Conservation (phyloP, 1,140 invertebrate genomes). For the Vollenhovia emeryi region DNA sequence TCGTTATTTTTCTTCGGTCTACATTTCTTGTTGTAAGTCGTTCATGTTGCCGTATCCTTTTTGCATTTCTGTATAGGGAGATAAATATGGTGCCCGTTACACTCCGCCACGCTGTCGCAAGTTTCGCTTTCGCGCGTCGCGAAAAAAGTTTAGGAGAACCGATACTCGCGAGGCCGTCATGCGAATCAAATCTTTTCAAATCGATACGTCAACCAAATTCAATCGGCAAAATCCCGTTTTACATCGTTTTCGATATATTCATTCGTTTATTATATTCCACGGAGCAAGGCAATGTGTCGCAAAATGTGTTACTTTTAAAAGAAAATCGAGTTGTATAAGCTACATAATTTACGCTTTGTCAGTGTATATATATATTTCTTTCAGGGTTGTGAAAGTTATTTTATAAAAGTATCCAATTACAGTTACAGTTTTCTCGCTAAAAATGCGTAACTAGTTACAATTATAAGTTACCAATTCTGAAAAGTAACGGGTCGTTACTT, state of each 20-base stretch:
- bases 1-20: neutral
- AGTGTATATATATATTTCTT: too few species aligned
- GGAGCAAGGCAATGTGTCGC: neutral
- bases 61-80: neutral
- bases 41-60: neutral
- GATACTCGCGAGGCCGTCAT: slow-evolving; percentile 19
- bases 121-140: neutral
- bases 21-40: neutral
- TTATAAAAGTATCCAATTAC: too few species aligned
- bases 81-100: neutral
- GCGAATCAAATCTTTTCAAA: slow-evolving; percentile 13
- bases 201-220: neutral
- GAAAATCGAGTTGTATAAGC: neutral
- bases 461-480: too few species aligned
- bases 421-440: too few species aligned
- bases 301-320: neutral
- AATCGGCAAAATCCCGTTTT: neutral
- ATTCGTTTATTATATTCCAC: neutral
- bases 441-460: too few species aligned
- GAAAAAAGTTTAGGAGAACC: slow-evolving; percentile 11
- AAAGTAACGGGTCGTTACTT: too few species aligned
- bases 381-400: too few species aligned
- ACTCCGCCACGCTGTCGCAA: neutral
- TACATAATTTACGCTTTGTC: neutral
- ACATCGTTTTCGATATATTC: neutral